Evolutionary conservation across 2,113 vertebrate species (phyloP).

Genomic region (Dipodomys stephensi): DNA sequence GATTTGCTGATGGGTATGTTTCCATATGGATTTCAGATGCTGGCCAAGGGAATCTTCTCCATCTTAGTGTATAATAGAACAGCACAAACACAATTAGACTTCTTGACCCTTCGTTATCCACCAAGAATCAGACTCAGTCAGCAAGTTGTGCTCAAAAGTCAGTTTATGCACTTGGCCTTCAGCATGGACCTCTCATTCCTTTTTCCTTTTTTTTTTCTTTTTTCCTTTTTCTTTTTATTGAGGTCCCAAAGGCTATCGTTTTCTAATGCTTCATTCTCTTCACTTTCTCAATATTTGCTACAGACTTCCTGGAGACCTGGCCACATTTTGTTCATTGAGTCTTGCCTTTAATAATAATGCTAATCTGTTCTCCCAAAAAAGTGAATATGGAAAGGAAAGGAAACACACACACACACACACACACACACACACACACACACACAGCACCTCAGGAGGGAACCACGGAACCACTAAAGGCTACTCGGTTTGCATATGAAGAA

Average conservation of each 20-base stretch:
- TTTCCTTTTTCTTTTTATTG: background rate
- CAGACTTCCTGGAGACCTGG: background rate
- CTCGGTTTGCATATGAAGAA: background rate
- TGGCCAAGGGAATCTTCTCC: slow-evolving; percentile 61
- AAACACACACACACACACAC: no score
- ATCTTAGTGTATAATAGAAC: slow-evolving; percentile 81
- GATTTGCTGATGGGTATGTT: slow-evolving; percentile 80
- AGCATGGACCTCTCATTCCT: background rate
- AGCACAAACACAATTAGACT: slow-evolving; percentile 83
- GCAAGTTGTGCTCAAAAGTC: slow-evolving; percentile 69
- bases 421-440: no score
- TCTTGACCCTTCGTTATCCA: slow-evolving; percentile 83
- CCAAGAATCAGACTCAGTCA: slow-evolving; percentile 82
- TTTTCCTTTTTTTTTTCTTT: no score
- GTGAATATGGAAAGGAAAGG: background rate
- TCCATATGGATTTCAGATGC: slow-evolving; percentile 81
- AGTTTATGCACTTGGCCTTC: background rate
- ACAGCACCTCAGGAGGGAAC: background rate
- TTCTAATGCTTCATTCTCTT: background rate
- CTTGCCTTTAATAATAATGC: background rate
- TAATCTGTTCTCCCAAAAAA: background rate
- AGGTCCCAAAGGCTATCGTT: background rate
- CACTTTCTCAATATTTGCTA: background rate
- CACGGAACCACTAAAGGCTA: background rate
- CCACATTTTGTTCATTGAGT: background rate